These are phyloP conservation scores for Oxyura jamaicensis DNA, from an alignment of 2,113 vertebrate genomes.

Conservation along the genomic window DNA sequence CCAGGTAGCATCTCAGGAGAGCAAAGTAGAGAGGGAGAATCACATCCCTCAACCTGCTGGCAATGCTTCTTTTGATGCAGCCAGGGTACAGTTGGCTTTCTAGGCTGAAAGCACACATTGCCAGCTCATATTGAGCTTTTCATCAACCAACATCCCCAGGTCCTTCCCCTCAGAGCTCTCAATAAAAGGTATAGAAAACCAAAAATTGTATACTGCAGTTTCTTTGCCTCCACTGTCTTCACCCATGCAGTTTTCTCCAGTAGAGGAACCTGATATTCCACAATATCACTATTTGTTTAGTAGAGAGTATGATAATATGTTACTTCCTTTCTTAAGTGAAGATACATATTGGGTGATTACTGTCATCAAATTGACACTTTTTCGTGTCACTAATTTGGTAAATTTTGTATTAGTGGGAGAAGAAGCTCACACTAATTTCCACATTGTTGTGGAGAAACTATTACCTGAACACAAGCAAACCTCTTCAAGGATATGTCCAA, in stretches of 20 bases:
- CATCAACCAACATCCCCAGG: too few species aligned
- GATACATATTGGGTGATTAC: accelerated
- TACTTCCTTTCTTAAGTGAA: not conserved
- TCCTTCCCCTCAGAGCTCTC: too few species aligned
- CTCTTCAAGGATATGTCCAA: accelerated
- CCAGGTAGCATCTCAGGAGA: too few species aligned
- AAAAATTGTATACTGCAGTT: not conserved
- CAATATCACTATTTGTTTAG: not conserved
- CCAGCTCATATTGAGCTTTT: too few species aligned
- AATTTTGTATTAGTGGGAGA: not conserved
- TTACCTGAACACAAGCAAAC: not conserved
- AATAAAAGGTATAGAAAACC: too few species aligned
- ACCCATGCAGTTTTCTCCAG: not conserved
- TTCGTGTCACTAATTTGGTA: not conserved
- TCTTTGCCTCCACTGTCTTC: not conserved
- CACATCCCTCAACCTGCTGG: too few species aligned
- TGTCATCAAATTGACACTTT: not conserved
- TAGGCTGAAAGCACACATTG: too few species aligned
- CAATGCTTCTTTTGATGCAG: too few species aligned
- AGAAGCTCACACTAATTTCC: not conserved
- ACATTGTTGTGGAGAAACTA: not conserved
- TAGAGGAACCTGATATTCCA: not conserved
- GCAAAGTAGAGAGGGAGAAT: too few species aligned
- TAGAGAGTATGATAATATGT: not conserved
- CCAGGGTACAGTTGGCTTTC: too few species aligned